Conservation (phyloP, 2,113 vertebrate genomes). For the Baryphthengus martii region DNA sequence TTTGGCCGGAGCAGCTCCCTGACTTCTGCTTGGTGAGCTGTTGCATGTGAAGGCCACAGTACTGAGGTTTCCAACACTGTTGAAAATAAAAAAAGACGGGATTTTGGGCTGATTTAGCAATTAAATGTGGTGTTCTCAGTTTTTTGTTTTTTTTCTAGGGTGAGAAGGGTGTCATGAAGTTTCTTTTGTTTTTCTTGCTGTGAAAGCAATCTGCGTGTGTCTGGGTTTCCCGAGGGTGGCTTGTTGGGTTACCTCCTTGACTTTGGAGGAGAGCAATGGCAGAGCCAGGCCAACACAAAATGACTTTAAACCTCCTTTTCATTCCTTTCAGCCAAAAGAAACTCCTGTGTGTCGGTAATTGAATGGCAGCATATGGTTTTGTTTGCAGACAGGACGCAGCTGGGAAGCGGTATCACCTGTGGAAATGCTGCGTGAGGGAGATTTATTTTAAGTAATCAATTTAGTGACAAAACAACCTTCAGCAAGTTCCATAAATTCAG, state of each 20-base stretch:
- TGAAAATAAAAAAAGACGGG: background rate
- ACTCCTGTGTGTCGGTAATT: background rate
- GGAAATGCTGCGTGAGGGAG: background rate
- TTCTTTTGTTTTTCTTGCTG: background rate
- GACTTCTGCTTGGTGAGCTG: background rate
- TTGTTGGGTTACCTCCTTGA: background rate
- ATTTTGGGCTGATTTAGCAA: background rate
- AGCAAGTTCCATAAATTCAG: background rate
- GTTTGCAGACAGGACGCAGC: constrained; percentile 63
- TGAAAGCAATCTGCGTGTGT: rapidly evolving
- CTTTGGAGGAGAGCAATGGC: rapidly evolving
- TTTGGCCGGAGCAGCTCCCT: background rate
- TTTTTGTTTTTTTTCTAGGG: background rate
- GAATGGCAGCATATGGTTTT: constrained; percentile 23
- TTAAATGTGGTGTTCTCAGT: background rate
- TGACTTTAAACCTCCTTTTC: background rate
- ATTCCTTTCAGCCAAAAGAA: background rate
- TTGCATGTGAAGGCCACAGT: background rate
- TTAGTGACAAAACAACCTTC: constrained; percentile 41
- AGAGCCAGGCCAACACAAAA: background rate
- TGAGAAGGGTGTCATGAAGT: background rate
- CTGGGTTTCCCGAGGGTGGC: background rate
- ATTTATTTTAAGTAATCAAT: background rate
- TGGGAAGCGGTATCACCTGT: constrained; percentile 59
- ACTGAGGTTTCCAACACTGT: background rate